Percentiles rank a stretch among this genome's conserved stretches.
These are phyloP conservation scores for Fopius arisanus DNA, from an alignment of 1,140 invertebrate species.

Conservation along the genomic window DNA sequence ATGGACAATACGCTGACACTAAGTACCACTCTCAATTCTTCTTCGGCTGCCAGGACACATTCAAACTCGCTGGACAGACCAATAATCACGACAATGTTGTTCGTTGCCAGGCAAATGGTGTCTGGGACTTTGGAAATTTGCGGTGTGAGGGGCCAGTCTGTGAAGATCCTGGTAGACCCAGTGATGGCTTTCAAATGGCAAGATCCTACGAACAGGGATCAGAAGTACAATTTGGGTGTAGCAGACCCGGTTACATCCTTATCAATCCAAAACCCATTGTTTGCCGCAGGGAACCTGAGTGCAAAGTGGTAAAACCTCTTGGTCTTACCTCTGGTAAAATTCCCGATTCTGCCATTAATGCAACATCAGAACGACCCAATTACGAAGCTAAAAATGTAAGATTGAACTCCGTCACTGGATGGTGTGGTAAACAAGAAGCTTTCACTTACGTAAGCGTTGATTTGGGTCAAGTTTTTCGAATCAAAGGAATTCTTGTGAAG, in stretches of 20 bases:
- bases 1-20: slow-evolving; percentile 87
- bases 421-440: slow-evolving; percentile 93
- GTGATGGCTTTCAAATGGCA: slow-evolving; percentile 88
- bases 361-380: slow-evolving; percentile 90
- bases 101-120: slow-evolving; percentile 87
- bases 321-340: slow-evolving; percentile 91
- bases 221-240: slow-evolving; percentile 90
- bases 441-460: slow-evolving; percentile 96
- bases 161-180: slow-evolving; percentile 91
- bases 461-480: slow-evolving; percentile 86
- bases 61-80: slow-evolving; percentile 92
- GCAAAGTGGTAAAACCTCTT: slow-evolving; percentile 89
- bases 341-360: slow-evolving; percentile 95
- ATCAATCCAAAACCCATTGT: slow-evolving; percentile 90
- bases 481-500: slow-evolving; percentile 92
- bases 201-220: slow-evolving; percentile 93
- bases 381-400: slow-evolving; percentile 90
- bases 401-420: slow-evolving; percentile 93
- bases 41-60: slow-evolving; percentile 96
- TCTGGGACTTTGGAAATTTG: slow-evolving; percentile 97
- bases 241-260: slow-evolving; percentile 89
- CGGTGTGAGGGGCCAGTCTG: slow-evolving; percentile 96
- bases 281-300: slow-evolving; percentile 92
- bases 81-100: slow-evolving; percentile 91
- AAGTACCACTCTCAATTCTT: slow-evolving; percentile 92